Base-by-base conservation (phyloP, 1,140 invertebrate species). In the Drosophila equinoxialis region DNA sequence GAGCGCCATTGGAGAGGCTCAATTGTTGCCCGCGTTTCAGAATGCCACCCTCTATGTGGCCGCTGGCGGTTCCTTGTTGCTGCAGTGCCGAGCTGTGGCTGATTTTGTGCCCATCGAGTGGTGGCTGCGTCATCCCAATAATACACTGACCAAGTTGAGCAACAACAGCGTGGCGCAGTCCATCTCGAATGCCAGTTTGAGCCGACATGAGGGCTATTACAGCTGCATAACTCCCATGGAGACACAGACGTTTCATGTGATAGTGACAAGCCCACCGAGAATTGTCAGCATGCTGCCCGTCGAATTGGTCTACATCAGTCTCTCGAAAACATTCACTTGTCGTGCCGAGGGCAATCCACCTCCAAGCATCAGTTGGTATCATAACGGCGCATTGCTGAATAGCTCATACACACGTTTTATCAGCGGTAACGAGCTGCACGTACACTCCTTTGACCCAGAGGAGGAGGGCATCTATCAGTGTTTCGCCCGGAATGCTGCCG, bases 401-500 rank as follows among this genome's bases (percentile, higher is more conserved):
- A 92, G 87, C 77, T 87, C 83, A 59, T 92, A 83, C 41, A 90
- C 90, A 1, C 87, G 87, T 13, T 89, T 90, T 55, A 90, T 91
- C n/a, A 86, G 69, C 62, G 79, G 86, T 42, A 90, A 89, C 11
- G 84, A 86, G 65, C 60, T 92, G 64, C 70, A 77, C 17, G 81
- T 92, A 11, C 83, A 91, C 48, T 92, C 91, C 0, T 91, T 92
- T 20, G 91, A 92, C 62, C 85, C 85, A 11, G 75, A 87, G 62
- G 91, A 92, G 73, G 90, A 79, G 51, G 91, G 91, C 60, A 87
- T 92, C 13, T 92, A 92, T 78, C 91, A 92, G 73, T 92, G 91
- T 62, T 85, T 92, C 69, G 91, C 91, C 1, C 58, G 75, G 0
- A 92, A 92, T 63, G 74, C 89, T 7, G 90, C 90, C 37, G 91